Conservation (phyloP, 2,888 invertebrate species). For the Caenorhabditis zanzibari region DNA sequence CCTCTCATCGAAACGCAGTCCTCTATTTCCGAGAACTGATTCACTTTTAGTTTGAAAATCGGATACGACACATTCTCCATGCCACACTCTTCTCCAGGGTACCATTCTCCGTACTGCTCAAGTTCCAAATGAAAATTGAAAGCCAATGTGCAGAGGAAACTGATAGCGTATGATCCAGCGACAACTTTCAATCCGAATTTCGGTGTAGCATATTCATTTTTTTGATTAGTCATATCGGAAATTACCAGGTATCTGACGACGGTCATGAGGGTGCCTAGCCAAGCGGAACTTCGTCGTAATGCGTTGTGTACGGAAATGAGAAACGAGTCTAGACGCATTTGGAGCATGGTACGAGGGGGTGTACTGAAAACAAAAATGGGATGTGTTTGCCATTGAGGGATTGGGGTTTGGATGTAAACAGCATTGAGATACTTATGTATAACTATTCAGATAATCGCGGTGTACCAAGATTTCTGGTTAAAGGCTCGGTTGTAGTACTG, state of each 20-base stretch:
- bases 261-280: background rate
- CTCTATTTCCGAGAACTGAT: background rate
- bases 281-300: background rate
- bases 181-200: background rate
- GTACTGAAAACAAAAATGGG: too few species aligned
- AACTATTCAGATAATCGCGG: too few species aligned
- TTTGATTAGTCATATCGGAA: background rate
- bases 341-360: too few species aligned
- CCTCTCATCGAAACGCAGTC: background rate
- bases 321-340: background rate
- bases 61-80: background rate
- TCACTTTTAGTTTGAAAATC: background rate
- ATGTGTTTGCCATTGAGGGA: too few species aligned
- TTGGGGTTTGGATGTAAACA: too few species aligned
- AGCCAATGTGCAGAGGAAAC: background rate
- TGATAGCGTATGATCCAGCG: background rate
- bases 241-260: background rate
- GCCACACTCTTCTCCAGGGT: background rate
- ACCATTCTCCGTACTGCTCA: background rate
- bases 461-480: too few species aligned
- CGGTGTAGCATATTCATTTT: background rate
- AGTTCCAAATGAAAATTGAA: background rate
- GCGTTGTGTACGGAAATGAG: background rate
- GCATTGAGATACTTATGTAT: too few species aligned
- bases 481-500: too few species aligned